Percentiles rank a stretch among this genome's conserved stretches.
Conservation (phyloP, 2,797 vertebrate genomes). For the Iguana delicatissima region DNA sequence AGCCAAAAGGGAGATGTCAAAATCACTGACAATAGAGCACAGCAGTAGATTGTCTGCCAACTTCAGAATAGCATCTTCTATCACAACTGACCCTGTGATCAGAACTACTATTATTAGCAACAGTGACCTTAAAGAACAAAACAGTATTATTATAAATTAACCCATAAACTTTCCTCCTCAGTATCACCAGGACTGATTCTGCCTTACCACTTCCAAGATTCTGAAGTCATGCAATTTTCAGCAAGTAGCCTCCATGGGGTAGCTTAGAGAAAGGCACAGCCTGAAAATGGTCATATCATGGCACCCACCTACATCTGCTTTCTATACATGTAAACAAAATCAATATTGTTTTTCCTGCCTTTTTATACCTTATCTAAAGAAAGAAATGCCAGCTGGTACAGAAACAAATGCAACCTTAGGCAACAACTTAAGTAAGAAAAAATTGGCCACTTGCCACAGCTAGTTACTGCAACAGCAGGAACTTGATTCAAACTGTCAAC, state of each 20-base stretch:
- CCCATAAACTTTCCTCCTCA: background rate
- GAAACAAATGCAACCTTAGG: rapidly evolving
- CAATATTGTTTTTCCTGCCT: background rate
- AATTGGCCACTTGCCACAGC: background rate
- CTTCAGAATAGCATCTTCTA: conserved; percentile 43
- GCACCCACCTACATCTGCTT: conserved; percentile 31
- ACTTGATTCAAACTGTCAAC: rapidly evolving
- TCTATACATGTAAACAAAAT: conserved; percentile 37
- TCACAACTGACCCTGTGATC: conserved; percentile 33
- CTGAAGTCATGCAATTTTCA: background rate
- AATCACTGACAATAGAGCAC: background rate
- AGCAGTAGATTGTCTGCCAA: conserved; percentile 22
- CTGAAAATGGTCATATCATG: conserved; percentile 18
- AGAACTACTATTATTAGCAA: conserved; percentile 32
- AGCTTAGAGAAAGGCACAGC: conserved; percentile 30
- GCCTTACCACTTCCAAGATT: background rate
- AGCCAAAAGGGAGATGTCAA: conserved; percentile 55
- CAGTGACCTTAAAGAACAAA: background rate
- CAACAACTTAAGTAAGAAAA: background rate
- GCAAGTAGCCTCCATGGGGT: background rate
- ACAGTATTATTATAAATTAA: background rate
- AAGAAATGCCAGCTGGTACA: conserved; percentile 24
- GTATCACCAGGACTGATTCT: background rate
- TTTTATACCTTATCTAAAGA: conserved; percentile 24
- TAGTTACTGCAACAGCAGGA: rapidly evolving